Evolutionary conservation across 2,888 invertebrate species (phyloP), one percentile per base, ranked within the genome.

Genomic region (Drosophila picticornis): DNA sequence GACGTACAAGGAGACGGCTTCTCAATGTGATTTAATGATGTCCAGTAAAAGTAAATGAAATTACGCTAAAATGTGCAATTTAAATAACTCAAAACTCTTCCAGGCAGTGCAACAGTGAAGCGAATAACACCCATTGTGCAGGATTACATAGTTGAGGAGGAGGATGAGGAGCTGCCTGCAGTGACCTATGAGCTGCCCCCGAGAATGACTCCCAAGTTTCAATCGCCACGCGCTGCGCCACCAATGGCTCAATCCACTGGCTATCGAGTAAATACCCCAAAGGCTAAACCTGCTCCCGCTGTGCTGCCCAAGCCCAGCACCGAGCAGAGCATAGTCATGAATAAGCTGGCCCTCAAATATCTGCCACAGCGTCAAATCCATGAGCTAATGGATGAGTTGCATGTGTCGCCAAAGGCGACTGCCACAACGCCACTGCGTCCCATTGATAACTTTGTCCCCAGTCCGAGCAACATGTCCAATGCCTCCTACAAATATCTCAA

Each of bases 291-390:
- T 4, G 52, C 31, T 27, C 19, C 72, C 1, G 65, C 40, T 65
- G 36, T 57, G 1, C 50, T 83, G 5, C 46, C 81, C 11, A 92
- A 91, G 27, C 78, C 91, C 0, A 78, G 78, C 36, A 91, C 92
- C 0, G 92, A 92, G n/a, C 90, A 92, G 57, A 93, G 91, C 55
- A 60, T 92, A 72, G 92, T 90, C 3, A 92, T 92, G 92, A 93
- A 92, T 75, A 91, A 93, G 64, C 72, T 92, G 55, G 92, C 93
- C 1, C 69, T 91, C 0, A 92, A 93, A 56, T 92, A 92, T 74
- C 71, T 92, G 48, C 92, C 93, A 0, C 91, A 89, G 51, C 87
- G 86, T 27, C 90, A 92, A 60, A 80, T 93, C 2, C 84, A 84
- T 9, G 91, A 92, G 59, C 63, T 92, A 32, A 76, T 92, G 67